phyloP scores from a whole-genome alignment of 1,140 invertebrate species.

The Zaprionus taronus region DNA sequence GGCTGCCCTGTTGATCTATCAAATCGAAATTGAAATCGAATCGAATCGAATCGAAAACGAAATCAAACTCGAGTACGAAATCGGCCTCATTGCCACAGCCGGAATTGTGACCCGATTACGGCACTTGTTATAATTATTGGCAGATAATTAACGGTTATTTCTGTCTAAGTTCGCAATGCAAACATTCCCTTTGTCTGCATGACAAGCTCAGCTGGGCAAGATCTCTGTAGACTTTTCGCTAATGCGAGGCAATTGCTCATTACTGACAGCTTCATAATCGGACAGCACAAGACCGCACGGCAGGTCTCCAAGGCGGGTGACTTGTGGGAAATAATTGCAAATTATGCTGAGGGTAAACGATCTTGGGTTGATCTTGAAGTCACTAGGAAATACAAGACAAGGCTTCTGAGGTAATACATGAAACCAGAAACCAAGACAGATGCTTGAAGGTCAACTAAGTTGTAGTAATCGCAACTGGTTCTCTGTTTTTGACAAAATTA shows the following conservation, averaged over 20 bases:
- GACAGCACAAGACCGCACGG: neutral
- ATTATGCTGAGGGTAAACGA: slow-evolving; percentile 20
- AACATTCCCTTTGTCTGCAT: slow-evolving; percentile 22
- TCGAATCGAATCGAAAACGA: slow-evolving; percentile 12
- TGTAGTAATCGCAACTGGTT: neutral
- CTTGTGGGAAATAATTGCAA: slow-evolving; percentile 3
- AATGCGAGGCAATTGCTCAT: slow-evolving; percentile 13
- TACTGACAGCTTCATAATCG: slow-evolving; percentile 14
- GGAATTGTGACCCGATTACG: slow-evolving; percentile 20
- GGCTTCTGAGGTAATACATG: neutral
- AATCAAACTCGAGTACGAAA: slow-evolving; percentile 19
- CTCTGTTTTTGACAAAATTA: neutral
- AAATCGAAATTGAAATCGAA: slow-evolving; percentile 28
- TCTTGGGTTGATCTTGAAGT: slow-evolving; percentile 23
- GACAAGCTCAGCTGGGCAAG: neutral
- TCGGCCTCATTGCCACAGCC: slow-evolving; percentile 38
- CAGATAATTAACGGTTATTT: slow-evolving; percentile 67
- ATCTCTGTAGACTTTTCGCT: slow-evolving; percentile 2
- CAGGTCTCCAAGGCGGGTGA: slow-evolving; percentile 7
- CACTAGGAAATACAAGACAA: slow-evolving; percentile 4
- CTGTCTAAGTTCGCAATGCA: slow-evolving; percentile 38
- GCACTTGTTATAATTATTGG: slow-evolving; percentile 73
- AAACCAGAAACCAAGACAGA: neutral
- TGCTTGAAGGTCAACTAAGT: neutral
- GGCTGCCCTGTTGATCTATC: slow-evolving; percentile 40